phyloP scores from a whole-genome alignment of 2,797 vertebrate genomes.

The Ceyx erithaca region DNA sequence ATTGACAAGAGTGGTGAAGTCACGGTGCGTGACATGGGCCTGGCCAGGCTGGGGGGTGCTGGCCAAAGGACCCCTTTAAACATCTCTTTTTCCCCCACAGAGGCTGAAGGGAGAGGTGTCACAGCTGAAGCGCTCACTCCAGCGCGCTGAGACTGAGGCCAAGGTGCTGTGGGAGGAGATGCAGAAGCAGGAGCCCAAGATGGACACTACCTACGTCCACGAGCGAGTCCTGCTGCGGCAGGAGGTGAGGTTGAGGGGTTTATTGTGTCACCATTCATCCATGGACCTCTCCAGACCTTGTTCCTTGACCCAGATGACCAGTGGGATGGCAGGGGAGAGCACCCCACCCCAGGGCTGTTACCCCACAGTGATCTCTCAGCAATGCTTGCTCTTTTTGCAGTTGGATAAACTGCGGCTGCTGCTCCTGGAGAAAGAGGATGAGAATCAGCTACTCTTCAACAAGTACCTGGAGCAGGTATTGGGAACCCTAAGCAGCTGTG shows the following conservation, averaged over 20 bases:
- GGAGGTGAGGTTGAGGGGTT: slow-evolving; percentile 50
- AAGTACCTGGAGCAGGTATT: slow-evolving; percentile 69
- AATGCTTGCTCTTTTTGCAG: background rate
- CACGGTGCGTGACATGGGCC: slow-evolving; percentile 24
- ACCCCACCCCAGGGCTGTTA: background rate
- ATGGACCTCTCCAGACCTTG: background rate
- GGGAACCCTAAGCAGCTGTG: fast-evolving
- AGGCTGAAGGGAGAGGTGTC: slow-evolving; percentile 71
- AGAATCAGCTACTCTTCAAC: slow-evolving; percentile 41
- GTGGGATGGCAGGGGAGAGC: fast-evolving
- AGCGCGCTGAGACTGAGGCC: slow-evolving; percentile 65
- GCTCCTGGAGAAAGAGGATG: slow-evolving; percentile 71
- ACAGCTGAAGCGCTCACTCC: slow-evolving; percentile 70
- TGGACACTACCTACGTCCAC: slow-evolving; percentile 47
- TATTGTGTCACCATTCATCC: fast-evolving
- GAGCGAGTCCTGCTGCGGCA: slow-evolving; percentile 76
- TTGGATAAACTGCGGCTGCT: slow-evolving; percentile 75
- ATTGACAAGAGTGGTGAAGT: slow-evolving; percentile 73
- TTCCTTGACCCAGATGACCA: background rate
- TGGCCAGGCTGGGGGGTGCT: fast-evolving
- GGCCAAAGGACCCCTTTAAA: background rate
- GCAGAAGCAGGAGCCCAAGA: slow-evolving; percentile 38
- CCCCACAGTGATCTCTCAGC: background rate
- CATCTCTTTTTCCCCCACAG: background rate
- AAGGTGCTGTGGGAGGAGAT: slow-evolving; percentile 77